A percentile compares a stretch with the other conserved stretches of the same genome.
Conservation (phyloP, 2,113 vertebrate genomes). For the Okapia johnstoni region DNA sequence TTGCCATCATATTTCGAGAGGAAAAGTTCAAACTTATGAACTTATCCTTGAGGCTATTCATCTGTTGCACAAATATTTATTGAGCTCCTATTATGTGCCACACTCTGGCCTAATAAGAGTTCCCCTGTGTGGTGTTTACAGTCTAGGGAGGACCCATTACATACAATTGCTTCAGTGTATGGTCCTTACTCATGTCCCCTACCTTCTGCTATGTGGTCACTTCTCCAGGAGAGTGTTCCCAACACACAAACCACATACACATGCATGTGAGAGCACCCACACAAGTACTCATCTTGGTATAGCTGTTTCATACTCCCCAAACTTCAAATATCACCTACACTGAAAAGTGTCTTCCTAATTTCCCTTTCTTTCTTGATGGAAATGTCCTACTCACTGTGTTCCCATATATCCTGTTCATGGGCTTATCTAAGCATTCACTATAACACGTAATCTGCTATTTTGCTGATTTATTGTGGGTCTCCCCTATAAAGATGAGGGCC, state of each 20-base stretch:
- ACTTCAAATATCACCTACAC: background rate
- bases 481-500: background rate
- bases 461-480: background rate
- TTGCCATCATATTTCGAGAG: background rate
- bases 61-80: background rate
- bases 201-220: background rate
- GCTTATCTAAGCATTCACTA: background rate
- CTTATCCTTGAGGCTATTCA: background rate
- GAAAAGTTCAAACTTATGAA: background rate
- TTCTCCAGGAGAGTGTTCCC: background rate
- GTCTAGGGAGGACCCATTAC: background rate
- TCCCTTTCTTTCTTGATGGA: background rate
- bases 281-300: background rate
- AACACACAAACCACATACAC: background rate
- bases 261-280: background rate
- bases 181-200: background rate
- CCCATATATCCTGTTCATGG: background rate
- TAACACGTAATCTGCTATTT: background rate
- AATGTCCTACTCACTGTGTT: background rate
- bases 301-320: background rate
- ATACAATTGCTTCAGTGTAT: background rate
- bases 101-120: background rate
- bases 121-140: background rate
- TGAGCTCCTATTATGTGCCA: background rate
- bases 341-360: background rate